Evolutionary conservation across 2,888 invertebrate genomes (phyloP).

Genomic region (Laspeyria flexula): DNA sequence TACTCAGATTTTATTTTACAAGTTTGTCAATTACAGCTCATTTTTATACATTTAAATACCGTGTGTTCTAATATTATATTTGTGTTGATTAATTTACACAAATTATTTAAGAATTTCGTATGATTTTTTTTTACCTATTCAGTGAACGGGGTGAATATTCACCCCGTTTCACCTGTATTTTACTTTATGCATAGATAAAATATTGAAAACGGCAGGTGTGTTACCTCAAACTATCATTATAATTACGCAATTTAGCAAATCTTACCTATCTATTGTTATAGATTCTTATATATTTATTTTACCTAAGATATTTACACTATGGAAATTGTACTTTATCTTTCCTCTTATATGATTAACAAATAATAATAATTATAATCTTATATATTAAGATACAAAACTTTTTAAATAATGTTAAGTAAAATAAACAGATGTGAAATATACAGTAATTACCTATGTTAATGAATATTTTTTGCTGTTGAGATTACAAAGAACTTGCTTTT

Average conservation of each 20-base stretch:
- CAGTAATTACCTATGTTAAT: conserved; percentile 14
- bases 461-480: conserved; percentile 24
- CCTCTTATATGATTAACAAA: conserved; percentile 30
- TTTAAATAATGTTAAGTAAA: conserved; percentile 32
- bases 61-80: too few species aligned
- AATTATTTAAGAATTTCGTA: too few species aligned
- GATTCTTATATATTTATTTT: conserved; percentile 36
- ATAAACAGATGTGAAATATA: conserved; percentile 26
- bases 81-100: too few species aligned
- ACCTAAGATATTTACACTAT: conserved; percentile 44
- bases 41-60: too few species aligned
- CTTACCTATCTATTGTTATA: conserved; percentile 35
- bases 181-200: not conserved
- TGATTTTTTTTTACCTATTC: too few species aligned
- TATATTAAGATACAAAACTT: conserved; percentile 16
- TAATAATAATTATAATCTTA: conserved; percentile 28
- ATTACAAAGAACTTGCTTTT: conserved; percentile 14
- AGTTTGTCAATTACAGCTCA: too few species aligned
- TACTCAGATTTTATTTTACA: too few species aligned
- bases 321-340: conserved; percentile 39
- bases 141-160: too few species aligned
- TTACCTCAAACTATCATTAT: conserved; percentile 14
- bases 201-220: conserved; percentile 5
- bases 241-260: conserved; percentile 35
- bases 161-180: too few species aligned